Evolutionary conservation across 1,140 invertebrate genomes (phyloP).

Genomic region (Pararge aegeria): DNA sequence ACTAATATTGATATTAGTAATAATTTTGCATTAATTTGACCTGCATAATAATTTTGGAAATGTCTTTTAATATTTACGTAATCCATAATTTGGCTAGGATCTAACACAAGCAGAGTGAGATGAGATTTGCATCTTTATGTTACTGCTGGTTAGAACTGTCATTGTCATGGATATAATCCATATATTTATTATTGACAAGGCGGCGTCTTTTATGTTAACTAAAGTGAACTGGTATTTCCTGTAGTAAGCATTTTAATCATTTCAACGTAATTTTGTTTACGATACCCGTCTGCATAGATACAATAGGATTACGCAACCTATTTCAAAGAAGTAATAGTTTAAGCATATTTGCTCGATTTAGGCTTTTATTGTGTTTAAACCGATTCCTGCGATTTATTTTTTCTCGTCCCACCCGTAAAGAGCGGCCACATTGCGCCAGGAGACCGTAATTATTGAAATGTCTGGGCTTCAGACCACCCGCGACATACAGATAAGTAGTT

Average conservation of each 20-base stretch:
- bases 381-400: conserved; percentile 55
- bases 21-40: background rate
- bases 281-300: conserved; percentile 33
- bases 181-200: background rate
- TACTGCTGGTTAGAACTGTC: too few species aligned
- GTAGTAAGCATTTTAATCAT: conserved; percentile 16
- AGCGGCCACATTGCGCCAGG: conserved; percentile 53
- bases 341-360: conserved; percentile 38
- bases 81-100: background rate
- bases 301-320: conserved; percentile 49
- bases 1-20: conserved; percentile 15
- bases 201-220: conserved; percentile 6
- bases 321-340: conserved; percentile 52
- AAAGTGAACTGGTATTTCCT: background rate
- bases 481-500: conserved; percentile 50
- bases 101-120: conserved; percentile 31
- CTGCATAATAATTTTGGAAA: too few species aligned
- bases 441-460: conserved; percentile 65
- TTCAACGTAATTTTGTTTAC: conserved; percentile 48
- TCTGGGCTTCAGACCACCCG: conserved; percentile 59
- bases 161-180: too few species aligned
- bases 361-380: conserved; percentile 49
- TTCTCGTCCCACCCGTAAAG: conserved; percentile 45
- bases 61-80: background rate
- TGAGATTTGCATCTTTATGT: conserved; percentile 7